These are phyloP conservation scores for Trichacis sp. DNA, from an alignment of 2,888 invertebrate species.

Conservation along the genomic window DNA sequence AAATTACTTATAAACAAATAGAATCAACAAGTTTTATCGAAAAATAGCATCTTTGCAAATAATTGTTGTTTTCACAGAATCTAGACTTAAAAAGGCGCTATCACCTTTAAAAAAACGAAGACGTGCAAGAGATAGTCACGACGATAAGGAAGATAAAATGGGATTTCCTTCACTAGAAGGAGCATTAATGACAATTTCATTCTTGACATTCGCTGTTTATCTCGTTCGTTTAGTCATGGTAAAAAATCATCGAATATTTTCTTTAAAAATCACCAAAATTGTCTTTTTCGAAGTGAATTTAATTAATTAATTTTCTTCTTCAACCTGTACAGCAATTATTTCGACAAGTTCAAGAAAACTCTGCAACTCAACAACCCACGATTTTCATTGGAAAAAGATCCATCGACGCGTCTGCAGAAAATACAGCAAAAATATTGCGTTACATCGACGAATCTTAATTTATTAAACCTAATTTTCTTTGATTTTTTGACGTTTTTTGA, in stretches of 20 bases:
- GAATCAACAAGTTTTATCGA: too few relatives aligned
- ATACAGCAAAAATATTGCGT: constrained; percentile 52
- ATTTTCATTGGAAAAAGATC: constrained; percentile 59
- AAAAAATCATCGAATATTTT: constrained; percentile 48
- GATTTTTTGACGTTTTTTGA: too few relatives aligned
- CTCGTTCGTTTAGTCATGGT: constrained; percentile 86
- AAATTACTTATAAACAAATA: too few relatives aligned
- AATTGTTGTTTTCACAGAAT: constrained; percentile 53
- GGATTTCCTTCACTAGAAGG: constrained; percentile 86
- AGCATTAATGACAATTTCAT: constrained; percentile 85
- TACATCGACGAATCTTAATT: constrained; percentile 49
- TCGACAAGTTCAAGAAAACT: constrained; percentile 49
- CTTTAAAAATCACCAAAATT: background rate
- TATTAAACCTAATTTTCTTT: too few relatives aligned
- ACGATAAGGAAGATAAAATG: constrained; percentile 73
- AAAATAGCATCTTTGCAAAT: too few relatives aligned
- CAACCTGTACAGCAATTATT: constrained; percentile 54
- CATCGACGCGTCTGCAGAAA: constrained; percentile 47
- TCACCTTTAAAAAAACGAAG: constrained; percentile 57
- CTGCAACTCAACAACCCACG: constrained; percentile 31
- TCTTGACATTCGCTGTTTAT: constrained; percentile 87
- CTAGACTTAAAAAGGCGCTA: constrained; percentile 49
- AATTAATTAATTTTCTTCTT: too few relatives aligned
- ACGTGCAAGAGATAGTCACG: constrained; percentile 45
- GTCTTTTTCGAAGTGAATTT: too few relatives aligned